Conservation (phyloP, 2,888 invertebrate species). For the Tupiocoris notatus region DNA sequence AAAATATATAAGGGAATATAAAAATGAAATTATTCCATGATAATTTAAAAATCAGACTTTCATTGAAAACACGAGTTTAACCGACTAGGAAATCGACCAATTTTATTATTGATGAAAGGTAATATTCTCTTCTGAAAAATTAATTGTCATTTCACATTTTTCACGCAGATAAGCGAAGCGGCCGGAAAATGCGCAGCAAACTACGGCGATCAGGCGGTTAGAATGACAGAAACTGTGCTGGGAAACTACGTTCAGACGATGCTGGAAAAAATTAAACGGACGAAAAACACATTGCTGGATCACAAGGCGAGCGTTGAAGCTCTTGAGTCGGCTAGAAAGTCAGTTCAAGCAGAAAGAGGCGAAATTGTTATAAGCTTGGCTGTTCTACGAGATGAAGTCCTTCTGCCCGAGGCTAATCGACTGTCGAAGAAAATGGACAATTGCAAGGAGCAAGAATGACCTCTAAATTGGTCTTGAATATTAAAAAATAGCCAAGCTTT, state of each 20-base stretch:
- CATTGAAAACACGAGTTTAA: no score
- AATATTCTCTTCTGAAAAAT: no score
- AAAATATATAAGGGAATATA: no score
- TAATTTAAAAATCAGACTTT: no score
- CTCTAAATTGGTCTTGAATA: no score
- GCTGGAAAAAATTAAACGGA: conserved; percentile 15
- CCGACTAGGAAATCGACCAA: no score
- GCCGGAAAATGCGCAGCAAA: conserved; percentile 25
- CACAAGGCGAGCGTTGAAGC: conserved; percentile 10
- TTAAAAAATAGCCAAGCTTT: no score
- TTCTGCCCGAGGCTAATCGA: conserved; percentile 14
- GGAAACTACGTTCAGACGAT: conserved; percentile 7
- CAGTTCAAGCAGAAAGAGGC: neutral
- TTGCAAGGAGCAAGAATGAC: conserved; percentile 6
- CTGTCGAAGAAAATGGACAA: conserved; percentile 22
- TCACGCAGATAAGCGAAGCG: conserved; percentile 13
- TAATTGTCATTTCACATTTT: no score
- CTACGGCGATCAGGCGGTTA: conserved; percentile 4
- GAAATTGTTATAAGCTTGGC: conserved; percentile 14
- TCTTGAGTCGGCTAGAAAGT: neutral
- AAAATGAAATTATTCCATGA: no score
- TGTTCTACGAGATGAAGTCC: conserved; percentile 17
- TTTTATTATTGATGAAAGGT: no score
- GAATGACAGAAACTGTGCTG: conserved; percentile 4
- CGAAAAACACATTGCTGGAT: conserved; percentile 1